A percentile compares a stretch with the other conserved stretches of the same genome.
phyloP scores from a whole-genome alignment of 2,888 invertebrate species.

The Ectemnius lituratus region DNA sequence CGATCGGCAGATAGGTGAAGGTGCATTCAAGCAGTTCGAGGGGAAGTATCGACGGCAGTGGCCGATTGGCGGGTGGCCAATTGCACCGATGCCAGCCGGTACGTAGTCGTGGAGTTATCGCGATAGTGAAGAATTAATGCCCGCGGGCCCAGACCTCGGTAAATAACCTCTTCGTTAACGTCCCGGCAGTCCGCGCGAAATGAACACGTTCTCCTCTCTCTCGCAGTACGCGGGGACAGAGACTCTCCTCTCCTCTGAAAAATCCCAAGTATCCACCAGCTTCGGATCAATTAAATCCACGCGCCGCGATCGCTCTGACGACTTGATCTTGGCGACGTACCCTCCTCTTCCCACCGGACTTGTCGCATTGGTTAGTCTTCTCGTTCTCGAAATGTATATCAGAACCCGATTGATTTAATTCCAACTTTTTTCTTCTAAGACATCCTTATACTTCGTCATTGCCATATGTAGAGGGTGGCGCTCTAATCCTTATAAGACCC shows the following conservation, averaged over 20 bases:
- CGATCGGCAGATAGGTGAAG: conserved; percentile 25
- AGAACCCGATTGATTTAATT: too few relatives aligned
- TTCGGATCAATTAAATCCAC: conserved; percentile 42
- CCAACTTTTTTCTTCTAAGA: too few relatives aligned
- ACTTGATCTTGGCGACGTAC: conserved; percentile 4
- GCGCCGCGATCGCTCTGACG: conserved; percentile 8
- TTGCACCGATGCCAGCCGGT: conserved; percentile 62
- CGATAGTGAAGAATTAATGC: conserved; percentile 56
- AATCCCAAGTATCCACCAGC: conserved; percentile 27
- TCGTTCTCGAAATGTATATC: too few relatives aligned
- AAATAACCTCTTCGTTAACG: conserved; percentile 58
- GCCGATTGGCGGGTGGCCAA: conserved; percentile 66
- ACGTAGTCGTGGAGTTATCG: conserved; percentile 47
- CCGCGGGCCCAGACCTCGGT: conserved; percentile 35
- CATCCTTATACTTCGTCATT: conserved; percentile 6
- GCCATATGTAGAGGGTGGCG: neutral
- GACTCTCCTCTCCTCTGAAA: neutral
- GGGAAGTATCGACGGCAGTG: conserved; percentile 42
- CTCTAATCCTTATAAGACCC: conserved; percentile 22
- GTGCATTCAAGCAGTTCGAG: conserved; percentile 38
- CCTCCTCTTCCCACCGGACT: neutral
- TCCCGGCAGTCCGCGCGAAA: conserved; percentile 25
- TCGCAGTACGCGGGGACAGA: neutral
- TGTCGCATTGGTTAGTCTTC: too few relatives aligned
- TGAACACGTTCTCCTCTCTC: conserved; percentile 41